Percentiles rank a stretch among this genome's conserved stretches.
Conservation (phyloP, 2,113 vertebrate genomes). For the Brienomyrus longianalis region DNA sequence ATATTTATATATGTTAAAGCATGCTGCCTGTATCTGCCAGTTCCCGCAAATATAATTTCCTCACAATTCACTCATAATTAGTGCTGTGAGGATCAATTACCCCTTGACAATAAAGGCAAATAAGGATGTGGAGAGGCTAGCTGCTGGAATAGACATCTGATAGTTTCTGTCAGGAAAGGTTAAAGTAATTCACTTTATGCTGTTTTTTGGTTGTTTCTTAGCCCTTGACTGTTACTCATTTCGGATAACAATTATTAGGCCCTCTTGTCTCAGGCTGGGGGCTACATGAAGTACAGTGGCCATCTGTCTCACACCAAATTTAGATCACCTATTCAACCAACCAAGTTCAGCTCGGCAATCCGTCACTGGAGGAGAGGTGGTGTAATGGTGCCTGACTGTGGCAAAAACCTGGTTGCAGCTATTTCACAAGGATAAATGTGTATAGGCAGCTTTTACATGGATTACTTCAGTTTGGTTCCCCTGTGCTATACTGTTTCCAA, state of each 20-base stretch:
- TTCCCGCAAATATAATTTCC: background rate
- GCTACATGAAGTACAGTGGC: background rate
- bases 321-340: conserved; percentile 18
- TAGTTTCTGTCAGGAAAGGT: background rate
- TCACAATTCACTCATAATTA: background rate
- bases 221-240: background rate
- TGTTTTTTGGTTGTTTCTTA: background rate
- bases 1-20: conserved; percentile 8
- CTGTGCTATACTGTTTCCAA: background rate
- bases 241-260: background rate
- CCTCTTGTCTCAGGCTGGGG: background rate
- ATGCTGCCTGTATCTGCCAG: background rate
- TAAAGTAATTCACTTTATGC: conserved; percentile 15
- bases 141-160: background rate
- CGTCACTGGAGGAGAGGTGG: background rate
- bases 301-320: conserved; percentile 4
- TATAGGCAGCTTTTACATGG: background rate
- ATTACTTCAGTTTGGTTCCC: background rate
- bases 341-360: background rate
- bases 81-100: conserved; percentile 3
- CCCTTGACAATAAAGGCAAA: conserved; percentile 6
- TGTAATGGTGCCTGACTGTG: background rate
- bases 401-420: background rate
- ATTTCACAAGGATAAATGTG: background rate
- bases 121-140: background rate